Evolutionary conservation across 2,888 invertebrate species (phyloP).

Genomic region (Caenorhabditis sulstoni): DNA sequence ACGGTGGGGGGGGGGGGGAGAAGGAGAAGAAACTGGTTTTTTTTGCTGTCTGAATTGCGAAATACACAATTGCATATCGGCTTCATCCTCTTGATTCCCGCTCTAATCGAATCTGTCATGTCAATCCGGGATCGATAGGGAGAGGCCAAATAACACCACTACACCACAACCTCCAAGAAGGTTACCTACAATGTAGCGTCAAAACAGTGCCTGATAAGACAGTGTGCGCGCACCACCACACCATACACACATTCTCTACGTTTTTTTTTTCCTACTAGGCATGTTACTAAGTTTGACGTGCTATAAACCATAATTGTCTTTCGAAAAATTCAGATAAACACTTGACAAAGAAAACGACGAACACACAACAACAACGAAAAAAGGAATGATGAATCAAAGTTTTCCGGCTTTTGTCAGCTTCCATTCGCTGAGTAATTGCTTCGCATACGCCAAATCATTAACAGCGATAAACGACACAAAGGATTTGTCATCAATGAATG

Average conservation of each 20-base stretch:
- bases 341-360: background rate
- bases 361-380: background rate
- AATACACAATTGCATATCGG: no score
- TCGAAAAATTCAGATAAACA: background rate
- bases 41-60: no score
- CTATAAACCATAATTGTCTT: background rate
- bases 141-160: constrained; percentile 13
- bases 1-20: constrained; percentile 18
- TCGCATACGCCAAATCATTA: constrained; percentile 61
- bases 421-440: constrained; percentile 66
- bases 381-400: constrained; percentile 43
- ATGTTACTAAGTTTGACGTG: background rate
- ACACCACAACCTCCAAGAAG: constrained; percentile 7
- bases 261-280: constrained; percentile 14
- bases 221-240: constrained; percentile 22
- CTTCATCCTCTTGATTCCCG: no score
- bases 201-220: constrained; percentile 50
- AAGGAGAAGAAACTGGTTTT: no score
- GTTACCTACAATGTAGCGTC: constrained; percentile 42
- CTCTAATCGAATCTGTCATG: background rate
- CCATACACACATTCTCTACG: constrained; percentile 3
- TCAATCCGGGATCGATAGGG: background rate
- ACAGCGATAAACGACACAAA: constrained; percentile 41
- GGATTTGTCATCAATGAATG: constrained; percentile 32
- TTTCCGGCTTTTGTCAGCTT: constrained; percentile 66